Evolutionary conservation across 2,797 vertebrate species (phyloP).

Genomic region (Sebastes ruberrimus): DNA sequence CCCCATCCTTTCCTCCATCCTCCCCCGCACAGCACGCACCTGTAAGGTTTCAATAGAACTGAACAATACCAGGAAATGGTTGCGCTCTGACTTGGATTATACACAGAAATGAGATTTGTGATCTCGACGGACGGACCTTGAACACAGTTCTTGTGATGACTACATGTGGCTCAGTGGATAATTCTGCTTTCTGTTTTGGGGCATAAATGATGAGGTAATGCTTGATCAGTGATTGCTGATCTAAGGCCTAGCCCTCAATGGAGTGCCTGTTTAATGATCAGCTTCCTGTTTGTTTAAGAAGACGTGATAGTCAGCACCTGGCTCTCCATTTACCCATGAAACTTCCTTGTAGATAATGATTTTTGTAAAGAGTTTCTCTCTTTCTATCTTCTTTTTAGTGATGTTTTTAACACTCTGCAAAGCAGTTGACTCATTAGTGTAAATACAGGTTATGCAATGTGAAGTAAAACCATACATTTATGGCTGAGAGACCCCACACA

Average conservation of each 20-base stretch:
- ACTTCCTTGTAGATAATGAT: neutral
- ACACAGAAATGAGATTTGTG: conserved; percentile 22
- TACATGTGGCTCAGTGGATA: neutral
- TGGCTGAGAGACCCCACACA: neutral
- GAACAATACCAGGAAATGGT: conserved; percentile 81
- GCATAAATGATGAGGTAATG: conserved; percentile 24
- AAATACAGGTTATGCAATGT: neutral
- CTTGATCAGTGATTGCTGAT: conserved; percentile 5
- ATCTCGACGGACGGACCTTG: neutral
- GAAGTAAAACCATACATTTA: neutral
- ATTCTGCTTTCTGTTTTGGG: conserved; percentile 11
- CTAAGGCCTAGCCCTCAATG: neutral
- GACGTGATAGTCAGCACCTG: neutral
- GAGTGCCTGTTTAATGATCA: conserved; percentile 13
- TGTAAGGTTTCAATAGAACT: conserved; percentile 53
- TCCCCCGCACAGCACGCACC: conserved; percentile 56
- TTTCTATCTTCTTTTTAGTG: neutral
- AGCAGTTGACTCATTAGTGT: neutral
- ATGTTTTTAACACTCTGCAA: neutral
- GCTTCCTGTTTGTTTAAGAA: conserved; percentile 26
- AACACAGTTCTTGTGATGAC: neutral
- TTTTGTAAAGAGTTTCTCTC: neutral
- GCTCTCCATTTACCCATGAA: neutral
- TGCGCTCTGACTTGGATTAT: conserved; percentile 9
- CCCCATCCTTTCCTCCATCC: conserved; percentile 5